Evolutionary conservation across 2,113 vertebrate species (phyloP).

Genomic region (Dascyllus trimaculatus): DNA sequence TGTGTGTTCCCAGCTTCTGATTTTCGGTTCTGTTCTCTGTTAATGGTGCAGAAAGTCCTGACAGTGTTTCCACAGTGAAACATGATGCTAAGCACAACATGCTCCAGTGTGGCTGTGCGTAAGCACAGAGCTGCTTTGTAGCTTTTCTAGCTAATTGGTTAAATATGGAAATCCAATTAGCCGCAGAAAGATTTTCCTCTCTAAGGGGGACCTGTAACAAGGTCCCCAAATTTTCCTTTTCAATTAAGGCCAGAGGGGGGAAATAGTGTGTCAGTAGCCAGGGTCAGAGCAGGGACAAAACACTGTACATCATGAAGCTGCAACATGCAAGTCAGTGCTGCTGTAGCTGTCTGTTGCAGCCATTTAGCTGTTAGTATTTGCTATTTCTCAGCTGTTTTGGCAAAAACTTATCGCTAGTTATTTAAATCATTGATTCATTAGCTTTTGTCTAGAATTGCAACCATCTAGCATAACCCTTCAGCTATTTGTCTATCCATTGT

Average conservation of each 20-base stretch:
- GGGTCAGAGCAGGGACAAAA: conserved; percentile 62
- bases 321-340: conserved; percentile 1
- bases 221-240: conserved; percentile 70
- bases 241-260: conserved; percentile 59
- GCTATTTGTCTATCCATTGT: no score
- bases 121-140: conserved; percentile 72
- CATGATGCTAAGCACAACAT: conserved; percentile 84
- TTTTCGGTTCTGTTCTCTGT: conserved; percentile 84
- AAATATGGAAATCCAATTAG: conserved; percentile 87
- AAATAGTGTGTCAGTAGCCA: conserved; percentile 65
- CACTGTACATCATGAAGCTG: conserved; percentile 23
- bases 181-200: conserved; percentile 64
- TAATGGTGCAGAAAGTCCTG: conserved; percentile 87
- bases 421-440: no score
- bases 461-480: no score
- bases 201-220: conserved; percentile 44
- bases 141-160: conserved; percentile 84
- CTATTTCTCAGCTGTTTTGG: no score
- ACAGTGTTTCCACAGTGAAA: conserved; percentile 83
- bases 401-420: no score
- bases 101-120: conserved; percentile 72
- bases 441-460: no score
- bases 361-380: not conserved
- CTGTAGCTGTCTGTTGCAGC: not conserved
- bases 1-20: conserved; percentile 62